Percentiles rank a stretch among this genome's conserved stretches.
Evolutionary conservation across 1,140 invertebrate species (phyloP).

Genomic region (Cydia splendana): DNA sequence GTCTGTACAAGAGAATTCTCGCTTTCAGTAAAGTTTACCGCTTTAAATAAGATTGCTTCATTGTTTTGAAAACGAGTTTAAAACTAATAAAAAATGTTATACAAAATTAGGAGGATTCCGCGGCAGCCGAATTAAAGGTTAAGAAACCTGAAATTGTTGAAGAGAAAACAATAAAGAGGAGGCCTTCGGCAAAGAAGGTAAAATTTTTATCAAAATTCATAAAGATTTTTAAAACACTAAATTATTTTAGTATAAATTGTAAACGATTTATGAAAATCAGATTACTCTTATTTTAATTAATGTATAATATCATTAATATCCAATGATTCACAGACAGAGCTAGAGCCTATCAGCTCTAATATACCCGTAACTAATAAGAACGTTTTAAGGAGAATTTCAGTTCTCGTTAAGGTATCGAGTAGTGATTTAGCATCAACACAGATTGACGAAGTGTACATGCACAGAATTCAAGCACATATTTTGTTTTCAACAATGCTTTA

Average conservation of each 20-base stretch:
- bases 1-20: constrained; percentile 52
- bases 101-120: constrained; percentile 63
- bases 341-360: constrained; percentile 39
- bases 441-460: constrained; percentile 8
- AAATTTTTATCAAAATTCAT: constrained; percentile 8
- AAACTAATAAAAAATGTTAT: constrained; percentile 36
- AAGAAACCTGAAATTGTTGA: constrained; percentile 76
- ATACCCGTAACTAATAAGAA: constrained; percentile 39
- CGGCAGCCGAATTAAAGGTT: constrained; percentile 70
- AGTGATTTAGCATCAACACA: constrained; percentile 21
- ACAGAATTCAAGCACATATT: constrained; percentile 27
- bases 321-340: constrained; percentile 57
- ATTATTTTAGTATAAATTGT: constrained; percentile 9
- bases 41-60: constrained; percentile 36
- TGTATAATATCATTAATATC: constrained; percentile 19
- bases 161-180: constrained; percentile 71
- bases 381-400: constrained; percentile 59
- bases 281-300: constrained; percentile 15
- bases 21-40: neutral
- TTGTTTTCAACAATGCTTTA: constrained; percentile 9
- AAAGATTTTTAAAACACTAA: constrained; percentile 14
- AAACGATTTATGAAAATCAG: neutral
- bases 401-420: constrained; percentile 63
- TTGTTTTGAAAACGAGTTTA: neutral
- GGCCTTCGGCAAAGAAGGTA: constrained; percentile 60